Percentiles rank a stretch among this genome's conserved stretches.
phyloP scores from a whole-genome alignment of 1,140 invertebrate species.

The Batillaria attramentaria region DNA sequence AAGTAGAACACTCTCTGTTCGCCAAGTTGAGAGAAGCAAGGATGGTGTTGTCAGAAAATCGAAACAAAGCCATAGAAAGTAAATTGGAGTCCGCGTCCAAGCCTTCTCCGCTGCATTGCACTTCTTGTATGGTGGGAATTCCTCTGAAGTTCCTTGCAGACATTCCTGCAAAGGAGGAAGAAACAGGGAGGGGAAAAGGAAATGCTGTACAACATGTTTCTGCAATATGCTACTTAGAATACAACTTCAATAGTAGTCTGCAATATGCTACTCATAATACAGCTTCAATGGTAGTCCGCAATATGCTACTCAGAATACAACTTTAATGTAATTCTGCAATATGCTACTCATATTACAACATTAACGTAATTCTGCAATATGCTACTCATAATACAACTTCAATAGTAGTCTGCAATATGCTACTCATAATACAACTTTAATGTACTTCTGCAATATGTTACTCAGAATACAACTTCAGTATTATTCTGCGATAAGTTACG shows the following conservation, averaged over 20 bases:
- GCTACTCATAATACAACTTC: background rate
- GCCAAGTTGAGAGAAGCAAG: constrained; percentile 1
- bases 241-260: background rate
- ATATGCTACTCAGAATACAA: background rate
- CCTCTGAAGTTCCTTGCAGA: background rate
- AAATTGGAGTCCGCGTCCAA: background rate
- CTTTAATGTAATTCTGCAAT: background rate
- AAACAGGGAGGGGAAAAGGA: no score
- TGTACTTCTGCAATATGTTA: background rate
- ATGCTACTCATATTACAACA: background rate
- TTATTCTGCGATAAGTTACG: background rate
- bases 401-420: background rate
- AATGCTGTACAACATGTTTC: no score
- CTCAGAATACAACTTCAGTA: background rate
- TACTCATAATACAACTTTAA: background rate
- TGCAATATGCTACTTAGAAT: no score
- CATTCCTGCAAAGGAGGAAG: background rate
- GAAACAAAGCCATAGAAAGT: background rate
- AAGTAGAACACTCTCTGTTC: background rate
- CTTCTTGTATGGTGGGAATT: background rate
- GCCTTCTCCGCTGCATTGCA: background rate
- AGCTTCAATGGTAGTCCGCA: background rate
- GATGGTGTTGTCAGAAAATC: background rate
- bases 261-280: background rate
- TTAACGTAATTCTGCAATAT: background rate